A percentile compares a stretch with the other conserved stretches of the same genome.
phyloP scores from a whole-genome alignment of 30 jellyfish, hydroid and myxozoan genomes.

The Mastigias papua region DNA sequence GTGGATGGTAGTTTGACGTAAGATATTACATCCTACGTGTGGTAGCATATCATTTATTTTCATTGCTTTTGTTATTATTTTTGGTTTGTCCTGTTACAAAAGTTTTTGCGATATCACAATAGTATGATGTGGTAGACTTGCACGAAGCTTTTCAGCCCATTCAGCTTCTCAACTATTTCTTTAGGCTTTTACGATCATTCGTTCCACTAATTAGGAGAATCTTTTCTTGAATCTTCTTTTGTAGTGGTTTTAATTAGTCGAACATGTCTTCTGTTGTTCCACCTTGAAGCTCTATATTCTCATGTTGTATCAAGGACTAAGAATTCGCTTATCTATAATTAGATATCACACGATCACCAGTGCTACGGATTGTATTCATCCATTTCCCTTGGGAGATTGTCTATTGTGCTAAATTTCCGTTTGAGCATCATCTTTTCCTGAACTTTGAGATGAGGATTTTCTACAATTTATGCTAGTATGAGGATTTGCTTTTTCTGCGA shows the following conservation, averaged over 20 bases:
- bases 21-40: slow-evolving; percentile 6
- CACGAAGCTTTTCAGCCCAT: not conserved
- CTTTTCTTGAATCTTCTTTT: not conserved
- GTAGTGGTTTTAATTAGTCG: slow-evolving; percentile 5
- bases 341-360: slow-evolving; percentile 6
- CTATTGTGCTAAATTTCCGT: not conserved
- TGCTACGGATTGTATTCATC: not conserved
- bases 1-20: slow-evolving; percentile 20
- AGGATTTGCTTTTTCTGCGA: not conserved
- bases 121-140: slow-evolving; percentile 4
- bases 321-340: slow-evolving; percentile 17
- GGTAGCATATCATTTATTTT: not conserved
- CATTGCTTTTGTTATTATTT: not conserved
- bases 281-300: slow-evolving; percentile 5
- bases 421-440: not conserved
- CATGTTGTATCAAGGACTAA: slow-evolving; percentile 1
- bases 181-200: slow-evolving; percentile 1
- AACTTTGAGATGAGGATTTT: not conserved
- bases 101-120: not conserved
- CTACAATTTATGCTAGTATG: not conserved
- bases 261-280: slow-evolving; percentile 10
- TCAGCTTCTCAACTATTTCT: slow-evolving; percentile 1
- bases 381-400: not conserved
- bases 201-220: slow-evolving; percentile 9
- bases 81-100: not conserved